Evolutionary conservation across 2,888 invertebrate genomes (phyloP).

Genomic region (Sinopyrophorus schimmeli): DNA sequence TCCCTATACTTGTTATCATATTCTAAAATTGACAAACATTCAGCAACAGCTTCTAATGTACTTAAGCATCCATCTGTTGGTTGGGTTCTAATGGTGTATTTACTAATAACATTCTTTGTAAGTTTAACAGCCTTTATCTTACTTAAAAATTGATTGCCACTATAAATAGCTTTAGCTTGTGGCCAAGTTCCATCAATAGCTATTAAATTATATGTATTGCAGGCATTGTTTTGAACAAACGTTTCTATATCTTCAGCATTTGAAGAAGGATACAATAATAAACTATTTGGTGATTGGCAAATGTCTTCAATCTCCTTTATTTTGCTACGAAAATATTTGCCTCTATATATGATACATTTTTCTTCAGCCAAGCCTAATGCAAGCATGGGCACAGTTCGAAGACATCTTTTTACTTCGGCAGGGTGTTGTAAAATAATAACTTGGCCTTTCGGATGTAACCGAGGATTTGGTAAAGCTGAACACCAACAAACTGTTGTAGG

Average conservation of each 20-base stretch:
- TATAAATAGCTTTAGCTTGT: constrained; percentile 90
- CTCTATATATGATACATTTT: constrained; percentile 78
- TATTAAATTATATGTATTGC: constrained; percentile 69
- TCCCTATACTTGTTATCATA: constrained; percentile 65
- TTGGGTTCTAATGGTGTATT: constrained; percentile 91
- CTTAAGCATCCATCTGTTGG: constrained; percentile 91
- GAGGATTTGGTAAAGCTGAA: constrained; percentile 73
- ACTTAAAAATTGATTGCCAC: constrained; percentile 76
- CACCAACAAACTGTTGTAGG: constrained; percentile 92
- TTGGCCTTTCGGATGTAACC: constrained; percentile 68
- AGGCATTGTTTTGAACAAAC: constrained; percentile 54
- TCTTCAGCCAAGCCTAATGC: constrained; percentile 71
- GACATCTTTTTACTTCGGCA: constrained; percentile 86
- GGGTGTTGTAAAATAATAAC: constrained; percentile 90
- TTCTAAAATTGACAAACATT: constrained; percentile 79
- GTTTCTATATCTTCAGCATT: constrained; percentile 70
- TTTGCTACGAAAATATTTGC: constrained; percentile 81
- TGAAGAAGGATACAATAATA: constrained; percentile 81
- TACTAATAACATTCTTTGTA: constrained; percentile 70
- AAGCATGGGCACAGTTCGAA: constrained; percentile 90
- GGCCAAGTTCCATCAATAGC: constrained; percentile 95
- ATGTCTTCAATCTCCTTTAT: constrained; percentile 69
- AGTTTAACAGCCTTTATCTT: constrained; percentile 81
- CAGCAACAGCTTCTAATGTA: constrained; percentile 84
- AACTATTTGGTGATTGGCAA: constrained; percentile 67